Base-by-base conservation (phyloP, 1,140 invertebrate species). In the Drosophila novamexicana region DNA sequence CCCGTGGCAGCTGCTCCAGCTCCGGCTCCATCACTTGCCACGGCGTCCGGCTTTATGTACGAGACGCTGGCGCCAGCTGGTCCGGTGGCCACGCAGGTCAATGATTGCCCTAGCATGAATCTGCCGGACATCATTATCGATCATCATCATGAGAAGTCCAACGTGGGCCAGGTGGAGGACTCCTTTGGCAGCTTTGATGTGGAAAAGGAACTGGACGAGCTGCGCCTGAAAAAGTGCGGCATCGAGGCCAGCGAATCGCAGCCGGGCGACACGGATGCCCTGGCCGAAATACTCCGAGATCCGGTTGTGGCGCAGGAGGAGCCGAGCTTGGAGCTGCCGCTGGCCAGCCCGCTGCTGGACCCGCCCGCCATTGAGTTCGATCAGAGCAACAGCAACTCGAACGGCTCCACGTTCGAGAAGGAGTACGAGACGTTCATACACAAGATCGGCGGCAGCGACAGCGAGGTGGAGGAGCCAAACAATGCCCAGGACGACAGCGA, bases 91-190 rank as follows among this genome's bases (percentile, higher is more conserved):
- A 79, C 81, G 0, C 84, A 81, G 47, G 50, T 53, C 29, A 34
- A 37, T 18, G 65, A 77, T 16, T 47, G 18, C 66, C 42, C 22
- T 8, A 42, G 59, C 16, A 84, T 88, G 32, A 92, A 92, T 37
- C 58, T 92, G 39, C 91, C 90, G 5, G 91, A 92, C 64, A 92
- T 92, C 22, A 84, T 92, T 1, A 92, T 91, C 53, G 91, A 91
- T 72, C 81, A 91, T 59, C 81, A 91, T 57, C 70, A 73, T 36
- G 91, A 91, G 14, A 92, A 92, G 67, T 66, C 85, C 32, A 72
- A 69, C 45, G 44, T 56, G 16, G 34, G 29, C 18, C 67, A 58
- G 12, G 77, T 67, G 29, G 84, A 79, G 10, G 77, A 90, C 32
- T 75, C 59, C 16, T 91, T 91, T 36, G 83, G 62, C 54, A 89